Percentiles rank a stretch among this genome's conserved stretches.
Evolutionary conservation across 92 coral and sea anemone species (phyloP).

Genomic region (Phymanthus crucifer): DNA sequence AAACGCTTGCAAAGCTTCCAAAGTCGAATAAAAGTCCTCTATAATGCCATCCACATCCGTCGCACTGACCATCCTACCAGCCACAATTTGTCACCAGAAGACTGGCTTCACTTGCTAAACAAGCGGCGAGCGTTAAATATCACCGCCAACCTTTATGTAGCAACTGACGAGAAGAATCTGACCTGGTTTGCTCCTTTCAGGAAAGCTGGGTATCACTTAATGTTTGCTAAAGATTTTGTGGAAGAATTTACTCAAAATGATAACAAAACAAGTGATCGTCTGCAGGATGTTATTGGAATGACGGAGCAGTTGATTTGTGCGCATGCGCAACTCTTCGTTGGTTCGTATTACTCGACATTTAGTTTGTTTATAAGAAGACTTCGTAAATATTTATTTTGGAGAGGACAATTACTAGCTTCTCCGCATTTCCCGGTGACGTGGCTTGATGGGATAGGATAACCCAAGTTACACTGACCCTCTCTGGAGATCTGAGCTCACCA

Average conservation of each 20-base stretch:
- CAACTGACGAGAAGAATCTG: slow-evolving; percentile 84
- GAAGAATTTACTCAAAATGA: slow-evolving; percentile 12
- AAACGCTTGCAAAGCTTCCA: slow-evolving; percentile 42
- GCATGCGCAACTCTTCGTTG: slow-evolving; percentile 70
- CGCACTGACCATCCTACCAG: slow-evolving; percentile 84
- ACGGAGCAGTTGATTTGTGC: slow-evolving; percentile 92
- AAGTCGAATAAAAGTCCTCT: slow-evolving; percentile 54
- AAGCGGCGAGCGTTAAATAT: slow-evolving; percentile 46
- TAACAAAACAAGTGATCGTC: not conserved
- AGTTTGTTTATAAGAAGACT: slow-evolving; percentile 72
- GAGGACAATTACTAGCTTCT: slow-evolving; percentile 47
- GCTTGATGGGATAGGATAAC: slow-evolving; percentile 18
- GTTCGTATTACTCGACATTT: slow-evolving; percentile 92
- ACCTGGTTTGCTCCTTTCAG: slow-evolving; percentile 86
- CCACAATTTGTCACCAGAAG: slow-evolving; percentile 42
- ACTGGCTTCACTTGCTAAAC: slow-evolving; percentile 58
- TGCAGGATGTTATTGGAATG: slow-evolving; percentile 79
- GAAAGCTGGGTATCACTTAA: slow-evolving; percentile 74
- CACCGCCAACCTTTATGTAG: slow-evolving; percentile 77
- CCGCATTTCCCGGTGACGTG: slow-evolving; percentile 61
- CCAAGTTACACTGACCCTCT: too few species aligned
- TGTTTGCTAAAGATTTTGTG: slow-evolving; percentile 68
- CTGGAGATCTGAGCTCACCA: too few species aligned
- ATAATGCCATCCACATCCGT: slow-evolving; percentile 87
- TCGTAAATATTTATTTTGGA: slow-evolving; percentile 67